Evolutionary conservation across 64 coral and sea anemone species (phyloP), one percentile per base, ranked within the genome.

Genomic region (Pocillopora damicornis): DNA sequence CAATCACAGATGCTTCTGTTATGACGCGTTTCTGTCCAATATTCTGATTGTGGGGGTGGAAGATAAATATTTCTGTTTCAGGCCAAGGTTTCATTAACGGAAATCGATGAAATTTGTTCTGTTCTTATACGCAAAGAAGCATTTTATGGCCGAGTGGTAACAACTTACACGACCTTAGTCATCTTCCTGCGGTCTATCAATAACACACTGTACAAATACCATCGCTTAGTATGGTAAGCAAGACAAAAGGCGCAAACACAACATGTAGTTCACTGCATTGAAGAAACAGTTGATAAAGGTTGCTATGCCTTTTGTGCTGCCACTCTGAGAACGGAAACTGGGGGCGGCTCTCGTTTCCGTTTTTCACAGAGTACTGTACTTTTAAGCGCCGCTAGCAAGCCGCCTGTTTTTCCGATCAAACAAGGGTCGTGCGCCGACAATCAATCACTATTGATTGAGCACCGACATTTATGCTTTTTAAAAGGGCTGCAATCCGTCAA

Each of bases 181-280:
- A 45, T 58, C 81, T 73, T 85, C 37, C 81, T 42, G 81, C 37
- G 18, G 81, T 42, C 22, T 73, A 38, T 22, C 72, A 45, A 85
- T 85, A 85, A 73, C 72, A 58, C 81, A 30, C 81, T 85, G 71
- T 85, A 67, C 81, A 85, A 85, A 85, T 85, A 85, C 63, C 12
- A 20, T 71, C 64, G 11, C 16, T 45, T 45, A 83, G 63, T 61
- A 67, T 83, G n/a, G 37, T 25, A 57, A 38, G 63, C 57, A 72
- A 58, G 66, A 85, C 65, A 85, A 85, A 85, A 85, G 64, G 37
- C 81, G 81, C 81, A 72, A 67, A 85, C 68, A 57, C 81, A 85
- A 72, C 45, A 85, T 10, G 61, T 10, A 67, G 22, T 7, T 20
- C 59, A 64, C 79, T 64, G 60, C 79, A 67, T 51, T 63, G 15